Conservation (phyloP, 2,113 vertebrate species). For the Leptobrachium ailaonicum region DNA sequence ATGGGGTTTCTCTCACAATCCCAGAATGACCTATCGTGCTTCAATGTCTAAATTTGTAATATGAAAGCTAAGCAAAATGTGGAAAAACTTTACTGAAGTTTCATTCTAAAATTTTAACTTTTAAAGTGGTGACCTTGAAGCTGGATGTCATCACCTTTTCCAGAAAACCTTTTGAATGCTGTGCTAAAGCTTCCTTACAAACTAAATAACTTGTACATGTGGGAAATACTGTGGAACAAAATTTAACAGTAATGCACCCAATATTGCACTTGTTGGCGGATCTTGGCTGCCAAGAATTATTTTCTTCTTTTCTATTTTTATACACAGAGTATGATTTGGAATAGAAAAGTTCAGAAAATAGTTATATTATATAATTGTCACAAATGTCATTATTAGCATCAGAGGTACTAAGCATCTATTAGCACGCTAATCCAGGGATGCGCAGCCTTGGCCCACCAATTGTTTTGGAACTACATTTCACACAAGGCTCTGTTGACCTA, state of each 20-base stretch:
- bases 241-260: not conserved
- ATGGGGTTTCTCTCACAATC: conserved; percentile 9
- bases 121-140: conserved; percentile 44
- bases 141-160: conserved; percentile 47
- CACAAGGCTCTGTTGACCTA: too few relatives aligned
- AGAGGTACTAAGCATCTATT: too few relatives aligned
- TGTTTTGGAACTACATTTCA: too few relatives aligned
- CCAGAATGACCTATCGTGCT: conserved; percentile 11
- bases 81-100: conserved; percentile 19
- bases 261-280: not conserved
- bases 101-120: conserved; percentile 25
- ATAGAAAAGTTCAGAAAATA: too few relatives aligned
- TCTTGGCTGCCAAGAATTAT: not conserved
- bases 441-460: too few relatives aligned
- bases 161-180: conserved; percentile 15
- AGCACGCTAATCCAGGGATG: too few relatives aligned
- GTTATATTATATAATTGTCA: too few relatives aligned
- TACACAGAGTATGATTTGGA: too few relatives aligned
- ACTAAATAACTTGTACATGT: not conserved
- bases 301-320: too few relatives aligned
- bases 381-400: too few relatives aligned
- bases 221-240: not conserved
- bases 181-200: not conserved
- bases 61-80: conserved; percentile 10
- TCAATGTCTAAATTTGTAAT: conserved; percentile 30